phyloP scores from a whole-genome alignment of 2,888 invertebrate species.

The Venusia cambrica region DNA sequence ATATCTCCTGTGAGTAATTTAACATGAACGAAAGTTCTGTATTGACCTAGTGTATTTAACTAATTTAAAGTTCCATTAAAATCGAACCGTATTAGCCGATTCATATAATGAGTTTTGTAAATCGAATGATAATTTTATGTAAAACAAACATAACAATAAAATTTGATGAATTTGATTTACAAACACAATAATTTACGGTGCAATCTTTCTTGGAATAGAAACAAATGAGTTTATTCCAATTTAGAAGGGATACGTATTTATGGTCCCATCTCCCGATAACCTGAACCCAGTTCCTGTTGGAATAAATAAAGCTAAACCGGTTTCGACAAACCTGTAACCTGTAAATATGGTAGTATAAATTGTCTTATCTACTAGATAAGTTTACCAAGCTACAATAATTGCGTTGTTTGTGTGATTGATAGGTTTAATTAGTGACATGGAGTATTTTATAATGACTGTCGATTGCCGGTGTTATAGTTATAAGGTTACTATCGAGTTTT shows the following conservation, averaged over 20 bases:
- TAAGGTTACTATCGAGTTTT: slow-evolving; percentile 4
- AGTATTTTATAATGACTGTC: slow-evolving; percentile 24
- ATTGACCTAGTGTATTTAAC: slow-evolving; percentile 41
- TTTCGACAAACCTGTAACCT: slow-evolving; percentile 73
- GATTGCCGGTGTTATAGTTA: slow-evolving; percentile 17
- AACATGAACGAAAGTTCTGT: slow-evolving; percentile 32
- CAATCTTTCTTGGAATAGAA: slow-evolving; percentile 50
- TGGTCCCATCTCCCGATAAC: slow-evolving; percentile 58
- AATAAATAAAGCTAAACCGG: slow-evolving; percentile 68
- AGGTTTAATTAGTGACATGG: slow-evolving; percentile 26
- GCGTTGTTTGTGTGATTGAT: slow-evolving; percentile 41
- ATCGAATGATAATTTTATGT: slow-evolving; percentile 3
- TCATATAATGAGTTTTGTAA: slow-evolving; percentile 19
- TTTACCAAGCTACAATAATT: slow-evolving; percentile 41
- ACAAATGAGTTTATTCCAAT: slow-evolving; percentile 70
- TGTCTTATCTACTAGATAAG: slow-evolving; percentile 55
- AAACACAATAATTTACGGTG: slow-evolving; percentile 52
- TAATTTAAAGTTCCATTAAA: slow-evolving; percentile 52
- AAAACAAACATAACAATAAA: slow-evolving; percentile 35
- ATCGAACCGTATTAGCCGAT: slow-evolving; percentile 40
- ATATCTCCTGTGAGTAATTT: slow-evolving; percentile 42
- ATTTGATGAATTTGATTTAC: slow-evolving; percentile 47
- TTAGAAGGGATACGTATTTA: slow-evolving; percentile 65
- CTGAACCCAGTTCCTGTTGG: slow-evolving; percentile 69
- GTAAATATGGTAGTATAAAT: slow-evolving; percentile 70